phyloP scores from a whole-genome alignment of 53 echinoderm and acorn worm genomes.

The Holothuria leucospilota region DNA sequence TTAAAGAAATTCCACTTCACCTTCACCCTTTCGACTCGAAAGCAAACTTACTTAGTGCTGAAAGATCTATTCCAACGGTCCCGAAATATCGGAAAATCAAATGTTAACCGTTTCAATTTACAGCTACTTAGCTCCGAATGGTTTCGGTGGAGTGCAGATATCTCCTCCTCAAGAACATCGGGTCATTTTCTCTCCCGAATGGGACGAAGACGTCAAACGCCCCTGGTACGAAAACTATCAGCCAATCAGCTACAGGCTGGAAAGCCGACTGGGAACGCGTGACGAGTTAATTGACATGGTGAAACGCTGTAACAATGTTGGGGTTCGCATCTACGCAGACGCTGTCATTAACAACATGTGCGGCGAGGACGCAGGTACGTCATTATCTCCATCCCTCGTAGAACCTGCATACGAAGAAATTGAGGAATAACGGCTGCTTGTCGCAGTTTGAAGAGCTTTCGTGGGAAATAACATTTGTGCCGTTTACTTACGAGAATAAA shows the following conservation, averaged over 20 bases:
- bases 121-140: conserved; percentile 68
- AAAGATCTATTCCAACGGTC: too few relatives aligned
- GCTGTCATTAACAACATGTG: conserved; percentile 77
- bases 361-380: conserved; percentile 51
- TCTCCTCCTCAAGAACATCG: conserved; percentile 74
- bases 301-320: conserved; percentile 61
- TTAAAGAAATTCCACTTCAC: too few relatives aligned
- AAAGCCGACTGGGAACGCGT: conserved; percentile 57
- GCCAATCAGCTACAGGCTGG: conserved; percentile 69
- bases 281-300: conserved; percentile 72
- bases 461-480: too few relatives aligned
- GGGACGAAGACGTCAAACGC: conserved; percentile 38
- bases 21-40: too few relatives aligned
- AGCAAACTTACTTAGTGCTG: too few relatives aligned
- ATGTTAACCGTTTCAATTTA: neutral
- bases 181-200: conserved; percentile 39
- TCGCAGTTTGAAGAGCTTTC: too few relatives aligned
- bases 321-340: conserved; percentile 70
- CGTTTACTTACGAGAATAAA: too few relatives aligned
- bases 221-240: conserved; percentile 78
- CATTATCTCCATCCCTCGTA: neutral
- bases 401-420: neutral
- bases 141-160: conserved; percentile 75
- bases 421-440: too few relatives aligned
- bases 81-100: too few relatives aligned